These are phyloP conservation scores for Sminthurides aquaticus DNA, from an alignment of 2,888 invertebrate species.

Conservation along the genomic window DNA sequence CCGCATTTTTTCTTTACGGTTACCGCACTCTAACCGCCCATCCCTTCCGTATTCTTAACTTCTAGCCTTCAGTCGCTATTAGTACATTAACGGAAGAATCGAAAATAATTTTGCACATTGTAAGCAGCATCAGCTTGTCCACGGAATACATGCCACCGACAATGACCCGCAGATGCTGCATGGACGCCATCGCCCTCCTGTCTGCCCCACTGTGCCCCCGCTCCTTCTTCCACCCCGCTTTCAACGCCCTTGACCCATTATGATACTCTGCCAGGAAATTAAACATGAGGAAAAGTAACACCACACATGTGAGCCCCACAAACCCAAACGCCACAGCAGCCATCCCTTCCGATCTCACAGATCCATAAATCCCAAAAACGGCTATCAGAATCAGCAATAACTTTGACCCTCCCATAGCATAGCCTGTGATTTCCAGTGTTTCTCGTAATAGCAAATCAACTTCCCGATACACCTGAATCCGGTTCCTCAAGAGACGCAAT, in stretches of 20 bases:
- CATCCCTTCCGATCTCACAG: not conserved
- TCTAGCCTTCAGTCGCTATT: not conserved
- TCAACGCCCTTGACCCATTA: too few species aligned
- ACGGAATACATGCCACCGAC: not conserved
- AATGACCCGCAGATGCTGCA: not conserved
- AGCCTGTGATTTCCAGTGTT: not conserved
- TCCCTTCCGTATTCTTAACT: too few species aligned
- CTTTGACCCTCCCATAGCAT: not conserved
- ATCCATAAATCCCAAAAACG: not conserved
- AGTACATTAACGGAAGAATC: not conserved
- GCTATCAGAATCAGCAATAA: not conserved
- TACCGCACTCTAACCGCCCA: too few species aligned
- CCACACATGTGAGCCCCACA: not conserved
- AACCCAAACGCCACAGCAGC: not conserved
- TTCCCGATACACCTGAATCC: not conserved
- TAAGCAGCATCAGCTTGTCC: not conserved
- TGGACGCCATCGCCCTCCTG: not conserved
- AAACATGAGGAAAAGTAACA: not conserved
- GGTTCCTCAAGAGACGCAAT: too few species aligned
- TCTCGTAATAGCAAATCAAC: not conserved
- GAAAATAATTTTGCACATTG: not conserved
- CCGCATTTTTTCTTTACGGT: too few species aligned
- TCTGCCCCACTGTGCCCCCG: not conserved
- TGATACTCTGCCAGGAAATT: not conserved
- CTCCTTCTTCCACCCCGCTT: not conserved